Evolutionary conservation across 2,113 vertebrate genomes (phyloP), one percentile per base, ranked within the genome.

Genomic region (Microcebus tavaratra): DNA sequence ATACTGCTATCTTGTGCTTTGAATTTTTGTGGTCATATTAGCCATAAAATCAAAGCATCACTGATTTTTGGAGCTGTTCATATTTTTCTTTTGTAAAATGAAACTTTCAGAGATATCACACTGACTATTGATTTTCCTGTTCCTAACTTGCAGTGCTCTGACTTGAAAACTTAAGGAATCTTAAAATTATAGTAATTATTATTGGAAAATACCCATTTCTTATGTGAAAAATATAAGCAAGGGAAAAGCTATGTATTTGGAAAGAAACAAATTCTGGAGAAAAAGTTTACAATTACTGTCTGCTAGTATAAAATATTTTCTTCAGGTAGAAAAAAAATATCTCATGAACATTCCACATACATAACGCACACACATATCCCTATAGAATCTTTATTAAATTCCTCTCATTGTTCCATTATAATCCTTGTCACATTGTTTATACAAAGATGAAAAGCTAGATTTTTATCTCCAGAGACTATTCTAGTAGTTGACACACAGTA

Each of bases 51-150:
- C 20, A 83, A 93, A 86, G 45, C 18, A 20, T 85, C 68, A 68
- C 21, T 67, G 1, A 15, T 27, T 86, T 39, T 75, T 90, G 8
- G 21, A 95, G 17, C 68, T 82, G 15, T 12, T 90, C 34, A 81
- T 81, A 36, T 53, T 94, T 94, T 92, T 95, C 27, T 86, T 81
- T 86, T 79, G 65, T 45, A 76, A 92, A 86, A 86, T 83, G 31
- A 79, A 88, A 36, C 15, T 92, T 96, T 82, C 45, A 39, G 31
- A 78, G 36, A 79, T 15, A 75, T 78, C 11, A 39, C 39, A 29
- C 10, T 82, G 29, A 53, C 23, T 82, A 4, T 73, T 84, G 25
- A 82, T 79, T 79, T 94, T 91, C 81, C 31, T 50, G 4, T 90
- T 96, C 11, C 34, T 92, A 50, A 92, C 53, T 55, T 78, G 39